phyloP scores from a whole-genome alignment of 2,888 invertebrate genomes.

The Toxonevra muliebris region DNA sequence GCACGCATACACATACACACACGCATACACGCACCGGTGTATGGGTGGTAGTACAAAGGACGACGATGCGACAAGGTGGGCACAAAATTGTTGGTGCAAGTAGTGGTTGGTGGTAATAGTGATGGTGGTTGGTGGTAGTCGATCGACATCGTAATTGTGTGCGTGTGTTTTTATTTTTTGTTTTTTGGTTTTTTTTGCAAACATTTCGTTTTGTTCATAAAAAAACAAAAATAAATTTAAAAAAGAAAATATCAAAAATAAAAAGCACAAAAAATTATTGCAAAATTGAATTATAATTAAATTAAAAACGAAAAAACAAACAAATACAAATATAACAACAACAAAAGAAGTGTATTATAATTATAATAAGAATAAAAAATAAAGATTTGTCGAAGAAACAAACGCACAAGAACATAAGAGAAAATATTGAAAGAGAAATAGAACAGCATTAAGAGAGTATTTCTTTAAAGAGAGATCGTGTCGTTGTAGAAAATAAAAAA shows the following conservation, averaged over 20 bases:
- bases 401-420: conserved; percentile 15
- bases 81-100: conserved; percentile 16
- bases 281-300: conserved; percentile 21
- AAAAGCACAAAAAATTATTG: conserved; percentile 7
- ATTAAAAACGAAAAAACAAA: conserved; percentile 24
- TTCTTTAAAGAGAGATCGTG: conserved; percentile 5
- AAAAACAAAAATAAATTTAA: conserved; percentile 20
- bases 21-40: conserved; percentile 13
- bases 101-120: conserved; percentile 20
- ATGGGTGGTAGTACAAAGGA: not conserved
- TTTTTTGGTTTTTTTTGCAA: conserved; percentile 22
- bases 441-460: conserved; percentile 23
- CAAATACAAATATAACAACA: not conserved
- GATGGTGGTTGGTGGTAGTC: conserved; percentile 18
- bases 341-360: conserved; percentile 11
- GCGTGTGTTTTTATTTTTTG: conserved; percentile 30
- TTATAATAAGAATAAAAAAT: conserved; percentile 24
- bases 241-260: conserved; percentile 22
- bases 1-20: not conserved
- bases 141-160: conserved; percentile 23
- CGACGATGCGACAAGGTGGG: not conserved
- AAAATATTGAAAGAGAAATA: conserved; percentile 25
- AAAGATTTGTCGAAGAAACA: not conserved
- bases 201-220: conserved; percentile 22
- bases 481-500: conserved; percentile 6